phyloP scores from a whole-genome alignment of 2,797 vertebrate species.

The Oryzias sinensis region DNA sequence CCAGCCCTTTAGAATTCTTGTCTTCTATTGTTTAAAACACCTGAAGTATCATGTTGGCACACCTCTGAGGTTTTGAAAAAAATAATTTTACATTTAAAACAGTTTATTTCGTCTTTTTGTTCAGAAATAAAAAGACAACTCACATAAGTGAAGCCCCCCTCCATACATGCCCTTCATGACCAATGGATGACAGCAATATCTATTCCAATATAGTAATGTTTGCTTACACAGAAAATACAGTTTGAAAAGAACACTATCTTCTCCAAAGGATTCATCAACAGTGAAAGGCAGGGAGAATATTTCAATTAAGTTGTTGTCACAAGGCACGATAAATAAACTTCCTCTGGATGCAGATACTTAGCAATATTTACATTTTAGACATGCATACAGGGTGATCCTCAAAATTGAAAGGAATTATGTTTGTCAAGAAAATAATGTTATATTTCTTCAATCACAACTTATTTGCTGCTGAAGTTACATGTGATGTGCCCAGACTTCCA shows the following conservation, averaged over 20 bases:
- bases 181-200: constrained; percentile 39
- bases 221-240: constrained; percentile 60
- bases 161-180: constrained; percentile 24
- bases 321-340: constrained; percentile 65
- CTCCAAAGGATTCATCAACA: constrained; percentile 20
- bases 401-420: constrained; percentile 3
- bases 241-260: constrained; percentile 53
- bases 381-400: constrained; percentile 9
- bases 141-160: constrained; percentile 6
- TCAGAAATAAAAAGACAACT: too few relatives aligned
- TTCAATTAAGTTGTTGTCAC: constrained; percentile 71
- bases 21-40: constrained; percentile 24
- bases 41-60: constrained; percentile 21
- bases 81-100: not conserved
- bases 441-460: too few relatives aligned
- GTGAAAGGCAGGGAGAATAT: constrained; percentile 22
- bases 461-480: too few relatives aligned
- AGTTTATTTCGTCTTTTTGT: too few relatives aligned
- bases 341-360: constrained; percentile 28
- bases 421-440: not conserved
- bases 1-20: constrained; percentile 11
- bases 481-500: too few relatives aligned
- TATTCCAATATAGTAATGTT: constrained; percentile 37
- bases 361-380: constrained; percentile 25
- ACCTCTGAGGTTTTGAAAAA: constrained; percentile 25